Evolutionary conservation across 2,888 invertebrate species (phyloP).

Genomic region (Aphodius sticticus): DNA sequence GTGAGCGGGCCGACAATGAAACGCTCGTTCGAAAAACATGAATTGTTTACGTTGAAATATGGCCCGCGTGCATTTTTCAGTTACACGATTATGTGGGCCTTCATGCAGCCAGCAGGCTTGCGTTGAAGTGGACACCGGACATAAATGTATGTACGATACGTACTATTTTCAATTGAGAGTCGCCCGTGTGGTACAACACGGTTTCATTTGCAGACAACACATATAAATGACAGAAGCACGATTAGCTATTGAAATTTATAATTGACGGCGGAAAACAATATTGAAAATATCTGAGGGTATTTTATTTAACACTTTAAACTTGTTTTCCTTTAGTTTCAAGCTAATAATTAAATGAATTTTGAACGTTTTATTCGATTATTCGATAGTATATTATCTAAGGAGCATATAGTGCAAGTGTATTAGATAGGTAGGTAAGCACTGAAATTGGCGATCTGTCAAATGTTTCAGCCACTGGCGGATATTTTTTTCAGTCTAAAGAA

Average conservation of each 20-base stretch:
- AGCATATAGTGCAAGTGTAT: too few species aligned
- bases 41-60: constrained; percentile 22
- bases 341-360: too few species aligned
- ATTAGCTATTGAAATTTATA: background rate
- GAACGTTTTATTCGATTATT: too few species aligned
- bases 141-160: constrained; percentile 10
- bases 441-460: too few species aligned
- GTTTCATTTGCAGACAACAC: background rate
- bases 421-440: too few species aligned
- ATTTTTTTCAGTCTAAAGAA: too few species aligned
- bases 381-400: too few species aligned
- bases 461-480: too few species aligned
- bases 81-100: constrained; percentile 13
- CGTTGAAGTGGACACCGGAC: constrained; percentile 19
- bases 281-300: too few species aligned
- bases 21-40: constrained; percentile 27
- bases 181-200: background rate
- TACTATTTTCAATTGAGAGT: background rate
- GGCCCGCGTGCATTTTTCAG: constrained; percentile 24
- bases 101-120: background rate
- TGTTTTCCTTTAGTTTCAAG: too few species aligned
- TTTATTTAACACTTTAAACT: too few species aligned
- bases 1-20: constrained; percentile 23
- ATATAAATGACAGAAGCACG: constrained; percentile 4
- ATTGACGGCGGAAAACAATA: background rate